phyloP scores from a whole-genome alignment of 2,797 vertebrate genomes.

The Alca torda region DNA sequence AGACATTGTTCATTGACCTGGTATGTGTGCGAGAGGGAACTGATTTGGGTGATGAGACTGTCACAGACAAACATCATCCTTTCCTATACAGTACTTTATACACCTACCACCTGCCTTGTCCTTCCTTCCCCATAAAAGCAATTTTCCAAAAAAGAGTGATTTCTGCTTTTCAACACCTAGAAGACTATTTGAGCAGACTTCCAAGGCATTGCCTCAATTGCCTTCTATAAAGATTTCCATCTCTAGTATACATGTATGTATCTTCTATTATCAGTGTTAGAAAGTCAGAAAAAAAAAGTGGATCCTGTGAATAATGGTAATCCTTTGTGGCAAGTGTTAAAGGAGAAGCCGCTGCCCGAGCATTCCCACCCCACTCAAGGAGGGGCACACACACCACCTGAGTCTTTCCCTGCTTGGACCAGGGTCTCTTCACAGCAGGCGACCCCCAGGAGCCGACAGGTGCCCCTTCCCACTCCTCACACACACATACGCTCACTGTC shows the following conservation, averaged over 20 bases:
- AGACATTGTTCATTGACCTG: neutral
- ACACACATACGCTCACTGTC: neutral
- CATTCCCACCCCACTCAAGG: neutral
- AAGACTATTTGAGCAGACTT: neutral
- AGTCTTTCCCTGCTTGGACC: neutral
- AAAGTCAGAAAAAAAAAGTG: neutral
- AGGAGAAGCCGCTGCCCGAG: neutral
- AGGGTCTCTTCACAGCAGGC: neutral
- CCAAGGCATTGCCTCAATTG: neutral
- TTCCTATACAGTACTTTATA: neutral
- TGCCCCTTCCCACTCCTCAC: neutral
- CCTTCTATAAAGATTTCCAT: neutral
- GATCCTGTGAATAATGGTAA: neutral
- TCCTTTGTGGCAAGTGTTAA: neutral
- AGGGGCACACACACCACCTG: neutral
- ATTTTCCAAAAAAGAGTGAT: neutral
- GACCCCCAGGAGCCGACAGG: fast-evolving
- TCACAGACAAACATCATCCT: neutral
- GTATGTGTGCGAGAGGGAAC: neutral
- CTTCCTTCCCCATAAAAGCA: neutral
- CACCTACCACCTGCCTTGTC: neutral
- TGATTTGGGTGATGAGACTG: neutral
- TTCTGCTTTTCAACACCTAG: neutral
- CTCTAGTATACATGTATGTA: neutral
- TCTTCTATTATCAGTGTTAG: neutral